Evolutionary conservation across 2,113 vertebrate genomes (phyloP).

Genomic region (Corapipo altera): DNA sequence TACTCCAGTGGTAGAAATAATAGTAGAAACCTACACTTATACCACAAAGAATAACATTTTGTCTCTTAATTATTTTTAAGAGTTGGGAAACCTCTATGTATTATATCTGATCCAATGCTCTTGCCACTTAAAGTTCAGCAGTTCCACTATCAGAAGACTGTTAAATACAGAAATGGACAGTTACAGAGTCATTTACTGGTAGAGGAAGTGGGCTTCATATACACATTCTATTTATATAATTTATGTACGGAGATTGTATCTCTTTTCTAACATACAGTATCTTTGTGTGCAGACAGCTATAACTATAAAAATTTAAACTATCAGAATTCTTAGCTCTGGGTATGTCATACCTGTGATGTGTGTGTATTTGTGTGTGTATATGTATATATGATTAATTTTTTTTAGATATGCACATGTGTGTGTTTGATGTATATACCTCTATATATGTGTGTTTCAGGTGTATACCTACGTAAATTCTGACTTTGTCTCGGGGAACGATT

Average conservation of each 20-base stretch:
- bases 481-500: neutral
- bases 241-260: neutral
- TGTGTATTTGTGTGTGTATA: neutral
- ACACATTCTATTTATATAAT: neutral
- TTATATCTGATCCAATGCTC: neutral
- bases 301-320: neutral
- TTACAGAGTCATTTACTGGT: neutral
- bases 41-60: neutral
- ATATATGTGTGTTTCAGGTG: neutral
- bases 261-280: neutral
- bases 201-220: neutral
- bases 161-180: neutral
- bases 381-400: neutral
- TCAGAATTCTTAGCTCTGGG: neutral
- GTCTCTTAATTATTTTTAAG: neutral
- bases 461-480: neutral
- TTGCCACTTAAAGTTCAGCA: neutral
- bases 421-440: neutral
- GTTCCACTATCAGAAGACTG: neutral
- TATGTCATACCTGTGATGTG: neutral
- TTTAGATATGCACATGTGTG: neutral
- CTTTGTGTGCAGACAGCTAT: neutral
- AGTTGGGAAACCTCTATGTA: neutral
- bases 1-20: neutral
- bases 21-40: neutral